Percentiles rank a stretch among this genome's conserved stretches.
These are phyloP conservation scores for Unio delphinus DNA, from an alignment of 2,888 invertebrate species.

Conservation along the genomic window DNA sequence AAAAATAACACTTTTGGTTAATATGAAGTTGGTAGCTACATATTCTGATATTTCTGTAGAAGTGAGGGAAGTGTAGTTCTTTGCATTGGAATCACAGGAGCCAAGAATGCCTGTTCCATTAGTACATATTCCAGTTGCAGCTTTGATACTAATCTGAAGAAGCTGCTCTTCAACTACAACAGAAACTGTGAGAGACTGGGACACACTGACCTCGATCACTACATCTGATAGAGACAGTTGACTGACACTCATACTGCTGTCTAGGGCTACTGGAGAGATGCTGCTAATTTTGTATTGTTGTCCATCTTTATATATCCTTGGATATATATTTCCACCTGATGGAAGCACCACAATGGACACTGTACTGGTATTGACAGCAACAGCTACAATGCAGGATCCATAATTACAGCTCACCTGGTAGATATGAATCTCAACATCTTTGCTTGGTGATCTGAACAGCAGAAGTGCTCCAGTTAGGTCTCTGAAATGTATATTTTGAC, in stretches of 20 bases:
- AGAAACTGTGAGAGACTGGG: conserved; percentile 17
- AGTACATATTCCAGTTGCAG: conserved; percentile 26
- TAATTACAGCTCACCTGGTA: conserved; percentile 43
- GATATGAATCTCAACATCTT: conserved; percentile 36
- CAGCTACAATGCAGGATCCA: conserved; percentile 46
- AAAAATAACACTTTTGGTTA: conserved; percentile 25
- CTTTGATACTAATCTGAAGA: conserved; percentile 28
- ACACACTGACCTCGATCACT: conserved; percentile 18
- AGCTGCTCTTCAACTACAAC: conserved; percentile 29
- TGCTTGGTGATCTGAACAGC: conserved; percentile 17
- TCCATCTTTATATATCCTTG: conserved; percentile 29
- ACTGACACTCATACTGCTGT: conserved; percentile 17
- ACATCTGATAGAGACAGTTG: conserved; percentile 27
- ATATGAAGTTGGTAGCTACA: conserved; percentile 20
- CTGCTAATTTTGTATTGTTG: conserved; percentile 12
- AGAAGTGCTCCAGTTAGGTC: conserved; percentile 34
- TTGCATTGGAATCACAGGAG: conserved; percentile 21
- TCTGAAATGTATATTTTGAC: conserved; percentile 36
- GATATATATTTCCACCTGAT: conserved; percentile 32
- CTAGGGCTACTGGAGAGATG: conserved; percentile 7
- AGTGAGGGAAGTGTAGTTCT: conserved; percentile 26
- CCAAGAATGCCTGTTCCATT: conserved; percentile 40
- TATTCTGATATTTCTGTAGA: conserved; percentile 19
- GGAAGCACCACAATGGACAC: conserved; percentile 30
- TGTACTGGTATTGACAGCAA: conserved; percentile 29